Conservation (phyloP, 2,797 vertebrate species). For the Tauraco hartlaubi region DNA sequence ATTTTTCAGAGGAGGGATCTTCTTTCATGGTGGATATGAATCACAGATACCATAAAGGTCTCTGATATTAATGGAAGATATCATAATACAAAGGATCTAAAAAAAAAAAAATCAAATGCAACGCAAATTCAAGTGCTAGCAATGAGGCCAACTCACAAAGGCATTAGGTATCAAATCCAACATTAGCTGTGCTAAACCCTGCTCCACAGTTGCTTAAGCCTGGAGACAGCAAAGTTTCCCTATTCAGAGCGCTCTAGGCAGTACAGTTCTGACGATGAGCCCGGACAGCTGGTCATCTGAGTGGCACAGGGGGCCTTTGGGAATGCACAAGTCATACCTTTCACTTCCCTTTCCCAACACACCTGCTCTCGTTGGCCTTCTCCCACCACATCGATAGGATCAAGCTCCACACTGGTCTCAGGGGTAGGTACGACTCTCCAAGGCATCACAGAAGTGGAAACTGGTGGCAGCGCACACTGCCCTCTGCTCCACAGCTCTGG, state of each 20-base stretch:
- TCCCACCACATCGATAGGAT: neutral
- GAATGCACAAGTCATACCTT: neutral
- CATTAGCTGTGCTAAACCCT: neutral
- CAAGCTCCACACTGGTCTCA: neutral
- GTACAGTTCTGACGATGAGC: neutral
- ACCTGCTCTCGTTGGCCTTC: fast-evolving
- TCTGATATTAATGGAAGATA: neutral
- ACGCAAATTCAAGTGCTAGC: neutral
- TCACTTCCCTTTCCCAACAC: neutral
- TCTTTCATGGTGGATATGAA: neutral
- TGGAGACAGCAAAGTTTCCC: neutral
- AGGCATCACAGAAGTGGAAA: neutral
- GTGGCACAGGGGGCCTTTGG: neutral
- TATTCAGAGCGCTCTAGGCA: neutral
- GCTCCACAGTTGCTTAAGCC: neutral
- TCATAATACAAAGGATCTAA: neutral
- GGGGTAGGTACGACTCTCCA: neutral
- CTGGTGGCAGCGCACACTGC: neutral
- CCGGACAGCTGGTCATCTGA: neutral
- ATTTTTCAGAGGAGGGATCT: neutral
- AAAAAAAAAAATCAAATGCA: neutral
- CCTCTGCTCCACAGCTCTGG: neutral
- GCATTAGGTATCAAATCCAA: neutral
- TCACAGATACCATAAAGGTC: neutral
- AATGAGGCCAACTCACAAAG: neutral